Percentiles rank a stretch among this genome's conserved stretches.
phyloP scores from a whole-genome alignment of 2,797 vertebrate genomes.

The Rhynchotus rufescens region DNA sequence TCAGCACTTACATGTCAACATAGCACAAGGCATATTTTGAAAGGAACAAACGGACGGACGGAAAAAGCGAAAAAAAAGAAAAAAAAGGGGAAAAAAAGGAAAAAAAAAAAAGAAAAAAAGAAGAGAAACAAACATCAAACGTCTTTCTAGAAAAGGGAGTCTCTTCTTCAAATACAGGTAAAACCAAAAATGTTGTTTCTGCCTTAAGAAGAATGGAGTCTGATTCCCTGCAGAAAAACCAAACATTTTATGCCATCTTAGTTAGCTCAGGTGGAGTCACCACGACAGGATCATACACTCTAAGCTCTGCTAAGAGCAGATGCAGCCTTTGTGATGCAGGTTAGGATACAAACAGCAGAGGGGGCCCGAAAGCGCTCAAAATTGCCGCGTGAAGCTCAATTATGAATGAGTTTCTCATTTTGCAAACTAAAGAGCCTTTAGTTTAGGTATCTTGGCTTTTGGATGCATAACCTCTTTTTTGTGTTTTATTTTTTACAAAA shows the following conservation, averaged over 20 bases:
- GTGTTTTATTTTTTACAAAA: slow-evolving; percentile 66
- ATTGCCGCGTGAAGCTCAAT: slow-evolving; percentile 71
- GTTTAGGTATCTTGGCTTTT: slow-evolving; percentile 79
- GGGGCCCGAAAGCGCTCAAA: slow-evolving; percentile 85
- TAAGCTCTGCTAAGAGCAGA: slow-evolving; percentile 74
- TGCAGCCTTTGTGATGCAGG: slow-evolving; percentile 87
- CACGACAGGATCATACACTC: slow-evolving; percentile 76
- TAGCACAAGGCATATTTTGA: slow-evolving; percentile 87
- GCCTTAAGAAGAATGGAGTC: slow-evolving; percentile 88
- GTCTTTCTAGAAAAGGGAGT: slow-evolving; percentile 90
- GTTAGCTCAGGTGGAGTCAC: slow-evolving; percentile 85
- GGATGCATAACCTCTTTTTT: slow-evolving; percentile 74
- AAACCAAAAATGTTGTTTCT: slow-evolving; percentile 95
- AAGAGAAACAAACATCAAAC: slow-evolving; percentile 84
- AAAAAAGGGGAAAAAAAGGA: slow-evolving; percentile 70
- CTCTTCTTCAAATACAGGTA: slow-evolving; percentile 89
- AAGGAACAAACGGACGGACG: slow-evolving; percentile 75
- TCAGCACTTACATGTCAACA: slow-evolving; percentile 91
- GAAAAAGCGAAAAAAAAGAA: slow-evolving; percentile 76
- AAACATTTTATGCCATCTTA: slow-evolving; percentile 84
- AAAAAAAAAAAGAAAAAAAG: slow-evolving; percentile 75
- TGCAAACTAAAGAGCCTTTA: slow-evolving; percentile 77
- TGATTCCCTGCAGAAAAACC: slow-evolving; percentile 85
- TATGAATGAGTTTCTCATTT: slow-evolving; percentile 71
- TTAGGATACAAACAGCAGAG: slow-evolving; percentile 91